Evolutionary conservation across 2,888 invertebrate species (phyloP).

Genomic region (Platycnemis pennipes): DNA sequence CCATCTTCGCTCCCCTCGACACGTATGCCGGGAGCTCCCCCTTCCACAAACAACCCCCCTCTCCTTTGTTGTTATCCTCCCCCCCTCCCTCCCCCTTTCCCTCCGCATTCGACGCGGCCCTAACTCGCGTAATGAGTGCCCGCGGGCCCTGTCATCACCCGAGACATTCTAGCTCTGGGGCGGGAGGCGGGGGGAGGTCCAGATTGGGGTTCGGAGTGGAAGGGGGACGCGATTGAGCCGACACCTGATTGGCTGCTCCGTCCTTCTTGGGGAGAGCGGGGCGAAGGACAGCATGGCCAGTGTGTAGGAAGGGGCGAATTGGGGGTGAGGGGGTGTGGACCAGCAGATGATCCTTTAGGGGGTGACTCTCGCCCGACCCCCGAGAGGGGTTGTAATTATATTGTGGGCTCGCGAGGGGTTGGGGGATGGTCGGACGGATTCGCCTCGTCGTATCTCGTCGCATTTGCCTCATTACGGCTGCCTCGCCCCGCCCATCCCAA

Average conservation of each 20-base stretch:
- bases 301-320: neutral
- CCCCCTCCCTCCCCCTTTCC: neutral
- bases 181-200: neutral
- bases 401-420: neutral
- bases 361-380: neutral
- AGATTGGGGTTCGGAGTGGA: neutral
- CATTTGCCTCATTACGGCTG: constrained; percentile 24
- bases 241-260: constrained; percentile 10
- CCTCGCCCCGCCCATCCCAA: neutral
- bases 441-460: neutral
- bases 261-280: neutral
- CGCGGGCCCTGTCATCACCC: constrained; percentile 29
- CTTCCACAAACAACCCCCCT: neutral
- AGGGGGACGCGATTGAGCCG: neutral
- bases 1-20: constrained; percentile 2
- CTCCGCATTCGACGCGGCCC: neutral
- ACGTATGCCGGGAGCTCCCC: constrained; percentile 43
- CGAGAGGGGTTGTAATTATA: neutral
- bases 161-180: neutral
- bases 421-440: neutral
- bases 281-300: no score
- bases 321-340: neutral
- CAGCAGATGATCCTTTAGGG: neutral
- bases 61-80: neutral
- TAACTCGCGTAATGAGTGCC: constrained; percentile 33